A percentile compares a stretch with the other conserved stretches of the same genome.
These are phyloP conservation scores for Paracanthobrama guichenoti DNA, from an alignment of 2,113 vertebrate species.

Conservation along the genomic window DNA sequence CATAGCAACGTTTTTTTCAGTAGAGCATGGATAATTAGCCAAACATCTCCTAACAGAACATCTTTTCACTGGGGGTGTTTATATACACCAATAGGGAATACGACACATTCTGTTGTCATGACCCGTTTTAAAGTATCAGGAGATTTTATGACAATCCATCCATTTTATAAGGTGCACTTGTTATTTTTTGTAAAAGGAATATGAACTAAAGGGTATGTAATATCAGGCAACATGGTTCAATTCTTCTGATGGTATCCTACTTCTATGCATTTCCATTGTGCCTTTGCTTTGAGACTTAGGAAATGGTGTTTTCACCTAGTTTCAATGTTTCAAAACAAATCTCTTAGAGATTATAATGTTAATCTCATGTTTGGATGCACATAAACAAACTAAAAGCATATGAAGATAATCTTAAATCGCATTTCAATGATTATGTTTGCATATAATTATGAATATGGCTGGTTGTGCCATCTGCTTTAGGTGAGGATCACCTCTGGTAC, in stretches of 20 bases:
- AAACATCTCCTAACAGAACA: slow-evolving; percentile 60
- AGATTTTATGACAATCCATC: background rate
- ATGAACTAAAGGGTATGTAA: background rate
- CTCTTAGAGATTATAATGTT: background rate
- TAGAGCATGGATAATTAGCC: slow-evolving; percentile 72
- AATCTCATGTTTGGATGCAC: slow-evolving; percentile 12
- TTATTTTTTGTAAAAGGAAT: background rate
- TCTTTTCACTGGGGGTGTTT: slow-evolving; percentile 59
- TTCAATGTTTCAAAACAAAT: slow-evolving; percentile 18
- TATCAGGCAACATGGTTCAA: background rate
- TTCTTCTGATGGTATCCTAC: background rate
- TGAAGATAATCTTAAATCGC: background rate
- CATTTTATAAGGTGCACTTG: background rate
- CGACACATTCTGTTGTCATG: background rate
- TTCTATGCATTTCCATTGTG: background rate
- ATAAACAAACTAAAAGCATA: background rate
- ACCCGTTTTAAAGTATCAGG: slow-evolving; percentile 10
- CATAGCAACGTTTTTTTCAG: slow-evolving; percentile 72
- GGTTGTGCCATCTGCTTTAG: background rate
- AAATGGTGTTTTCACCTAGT: background rate
- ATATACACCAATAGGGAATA: slow-evolving; percentile 23
- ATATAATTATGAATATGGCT: slow-evolving; percentile 8
- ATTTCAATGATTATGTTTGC: background rate
- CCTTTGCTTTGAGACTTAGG: background rate
- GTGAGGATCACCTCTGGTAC: background rate